These are phyloP conservation scores for Druon quercuslanigerum DNA, from an alignment of 1,140 invertebrate species.

Conservation along the genomic window DNA sequence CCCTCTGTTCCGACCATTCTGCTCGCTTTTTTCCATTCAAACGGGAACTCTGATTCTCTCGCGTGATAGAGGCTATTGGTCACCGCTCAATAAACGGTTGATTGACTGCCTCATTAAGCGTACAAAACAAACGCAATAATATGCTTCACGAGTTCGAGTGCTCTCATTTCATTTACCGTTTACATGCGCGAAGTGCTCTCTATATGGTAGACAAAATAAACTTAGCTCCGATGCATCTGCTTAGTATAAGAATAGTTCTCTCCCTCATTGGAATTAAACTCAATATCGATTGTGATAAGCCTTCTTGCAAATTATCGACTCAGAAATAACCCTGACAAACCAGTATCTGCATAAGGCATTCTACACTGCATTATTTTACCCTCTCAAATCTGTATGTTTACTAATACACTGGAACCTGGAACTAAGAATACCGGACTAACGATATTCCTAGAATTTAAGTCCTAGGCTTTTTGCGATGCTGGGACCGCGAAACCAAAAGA, in stretches of 20 bases:
- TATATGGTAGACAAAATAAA: background rate
- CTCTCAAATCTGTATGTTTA: too few relatives aligned
- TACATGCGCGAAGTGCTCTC: background rate
- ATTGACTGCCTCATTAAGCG: constrained; percentile 60
- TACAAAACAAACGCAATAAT: constrained; percentile 45
- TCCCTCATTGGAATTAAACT: too few relatives aligned
- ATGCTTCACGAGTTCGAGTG: constrained; percentile 35
- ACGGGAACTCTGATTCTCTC: background rate
- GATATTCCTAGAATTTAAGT: too few relatives aligned
- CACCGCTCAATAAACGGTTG: constrained; percentile 55
- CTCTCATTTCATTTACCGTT: constrained; percentile 33
- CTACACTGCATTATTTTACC: too few relatives aligned
- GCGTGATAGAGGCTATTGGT: constrained; percentile 38
- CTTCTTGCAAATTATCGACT: too few relatives aligned
- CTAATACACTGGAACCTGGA: too few relatives aligned
- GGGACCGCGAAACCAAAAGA: too few relatives aligned
- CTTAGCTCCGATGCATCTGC: background rate
- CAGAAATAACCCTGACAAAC: too few relatives aligned
- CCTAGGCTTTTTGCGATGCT: too few relatives aligned
- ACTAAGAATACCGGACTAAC: too few relatives aligned
- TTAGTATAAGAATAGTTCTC: background rate
- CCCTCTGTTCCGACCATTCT: background rate
- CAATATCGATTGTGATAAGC: too few relatives aligned
- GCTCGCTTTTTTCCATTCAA: constrained; percentile 33
- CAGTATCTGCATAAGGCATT: too few relatives aligned